phyloP scores from a whole-genome alignment of 2,797 vertebrate species.

The Acanthurus lineatus region DNA sequence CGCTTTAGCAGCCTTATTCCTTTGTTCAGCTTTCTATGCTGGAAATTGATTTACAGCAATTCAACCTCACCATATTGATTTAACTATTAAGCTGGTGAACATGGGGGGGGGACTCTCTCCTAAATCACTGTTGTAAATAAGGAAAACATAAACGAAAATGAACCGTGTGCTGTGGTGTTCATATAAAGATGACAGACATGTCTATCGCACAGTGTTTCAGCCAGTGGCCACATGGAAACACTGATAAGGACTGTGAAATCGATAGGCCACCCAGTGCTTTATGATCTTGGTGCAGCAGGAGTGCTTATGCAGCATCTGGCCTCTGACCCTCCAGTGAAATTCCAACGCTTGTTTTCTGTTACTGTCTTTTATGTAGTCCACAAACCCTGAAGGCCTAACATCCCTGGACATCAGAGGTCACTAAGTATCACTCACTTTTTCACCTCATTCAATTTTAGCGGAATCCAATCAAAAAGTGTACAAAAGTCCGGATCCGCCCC shows the following conservation, averaged over 20 bases:
- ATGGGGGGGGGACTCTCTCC: slow-evolving; percentile 12
- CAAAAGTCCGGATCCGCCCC: slow-evolving; percentile 25
- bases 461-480: slow-evolving; percentile 60
- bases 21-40: slow-evolving; percentile 4
- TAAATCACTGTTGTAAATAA: slow-evolving; percentile 52
- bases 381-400: slow-evolving; percentile 64
- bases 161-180: slow-evolving; percentile 57
- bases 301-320: slow-evolving; percentile 80
- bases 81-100: slow-evolving; percentile 25
- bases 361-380: slow-evolving; percentile 64
- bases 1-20: slow-evolving; percentile 18
- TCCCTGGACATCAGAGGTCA: slow-evolving; percentile 63
- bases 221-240: slow-evolving; percentile 75
- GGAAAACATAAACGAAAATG: slow-evolving; percentile 44
- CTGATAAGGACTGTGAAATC: slow-evolving; percentile 77
- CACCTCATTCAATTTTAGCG: slow-evolving; percentile 43
- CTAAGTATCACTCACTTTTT: slow-evolving; percentile 56
- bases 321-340: slow-evolving; percentile 76
- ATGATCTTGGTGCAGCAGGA: slow-evolving; percentile 76
- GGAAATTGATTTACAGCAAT: slow-evolving; percentile 42
- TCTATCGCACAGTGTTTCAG: slow-evolving; percentile 62
- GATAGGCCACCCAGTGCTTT: slow-evolving; percentile 80
- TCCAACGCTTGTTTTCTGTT: slow-evolving; percentile 69
- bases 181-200: slow-evolving; percentile 78
- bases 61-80: slow-evolving; percentile 28